Percentiles rank a stretch among this genome's conserved stretches.
Evolutionary conservation across 2,888 invertebrate species (phyloP).

Genomic region (Papilio elwesi): DNA sequence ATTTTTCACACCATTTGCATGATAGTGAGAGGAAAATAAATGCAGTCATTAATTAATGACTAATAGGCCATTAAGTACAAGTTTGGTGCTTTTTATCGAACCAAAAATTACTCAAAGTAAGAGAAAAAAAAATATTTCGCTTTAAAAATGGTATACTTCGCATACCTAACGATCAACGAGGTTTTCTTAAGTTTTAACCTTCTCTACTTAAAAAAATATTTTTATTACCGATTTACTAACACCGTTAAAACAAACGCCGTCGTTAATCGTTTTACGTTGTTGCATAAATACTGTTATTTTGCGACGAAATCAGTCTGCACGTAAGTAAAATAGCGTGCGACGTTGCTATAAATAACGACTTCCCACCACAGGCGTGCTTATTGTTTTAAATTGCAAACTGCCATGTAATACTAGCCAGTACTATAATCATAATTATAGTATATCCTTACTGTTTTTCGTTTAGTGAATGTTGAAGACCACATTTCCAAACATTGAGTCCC

Average conservation of each 20-base stretch:
- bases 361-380: slow-evolving; percentile 28
- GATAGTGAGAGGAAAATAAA: no score
- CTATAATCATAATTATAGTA: slow-evolving; percentile 10
- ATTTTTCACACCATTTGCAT: no score
- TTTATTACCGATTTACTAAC: not conserved
- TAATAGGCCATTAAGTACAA: no score
- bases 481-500: not conserved
- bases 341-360: slow-evolving; percentile 28
- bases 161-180: no score
- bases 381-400: slow-evolving; percentile 39
- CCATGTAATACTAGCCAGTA: slow-evolving; percentile 23
- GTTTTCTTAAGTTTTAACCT: no score
- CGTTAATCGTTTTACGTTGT: slow-evolving; percentile 20
- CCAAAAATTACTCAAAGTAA: no score
- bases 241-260: slow-evolving; percentile 5
- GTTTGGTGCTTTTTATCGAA: no score
- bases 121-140: no score
- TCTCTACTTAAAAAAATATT: no score
- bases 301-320: slow-evolving; percentile 27
- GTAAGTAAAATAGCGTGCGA: slow-evolving; percentile 36
- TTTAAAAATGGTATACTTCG: no score
- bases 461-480: slow-evolving; percentile 44
- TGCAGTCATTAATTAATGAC: no score
- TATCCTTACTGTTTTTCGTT: not conserved
- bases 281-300: slow-evolving; percentile 36